A percentile compares a stretch with the other conserved stretches of the same genome.
phyloP scores from a whole-genome alignment of 2,797 vertebrate genomes.

The Halcyon leucocephala region DNA sequence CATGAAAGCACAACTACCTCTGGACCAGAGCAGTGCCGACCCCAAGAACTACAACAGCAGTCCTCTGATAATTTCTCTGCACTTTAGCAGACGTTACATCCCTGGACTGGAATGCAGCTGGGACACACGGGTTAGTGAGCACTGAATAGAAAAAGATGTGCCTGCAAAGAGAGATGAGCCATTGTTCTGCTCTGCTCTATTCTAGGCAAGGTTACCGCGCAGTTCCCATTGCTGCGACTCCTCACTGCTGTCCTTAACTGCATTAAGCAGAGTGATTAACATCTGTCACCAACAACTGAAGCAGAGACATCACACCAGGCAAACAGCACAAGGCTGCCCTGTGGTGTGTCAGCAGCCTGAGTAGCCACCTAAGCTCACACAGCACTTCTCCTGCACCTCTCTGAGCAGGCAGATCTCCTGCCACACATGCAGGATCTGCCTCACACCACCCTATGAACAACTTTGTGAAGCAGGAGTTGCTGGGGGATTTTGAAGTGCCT shows the following conservation, averaged over 20 bases:
- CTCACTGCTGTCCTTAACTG: neutral
- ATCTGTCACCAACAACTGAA: neutral
- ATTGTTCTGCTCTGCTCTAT: neutral
- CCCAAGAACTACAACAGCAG: neutral
- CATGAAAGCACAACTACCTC: neutral
- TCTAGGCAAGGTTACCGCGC: neutral
- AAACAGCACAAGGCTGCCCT: neutral
- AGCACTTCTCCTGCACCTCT: neutral
- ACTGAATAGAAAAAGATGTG: conserved; percentile 43
- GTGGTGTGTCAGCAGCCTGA: neutral
- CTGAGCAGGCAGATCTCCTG: neutral
- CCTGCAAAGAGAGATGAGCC: conserved; percentile 19
- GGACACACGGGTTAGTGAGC: neutral
- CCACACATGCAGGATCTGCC: neutral
- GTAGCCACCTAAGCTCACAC: neutral
- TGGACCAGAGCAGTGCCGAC: neutral
- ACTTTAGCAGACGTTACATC: neutral
- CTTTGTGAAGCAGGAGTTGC: neutral
- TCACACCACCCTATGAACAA: neutral
- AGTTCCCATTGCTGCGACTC: neutral
- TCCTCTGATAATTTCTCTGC: neutral
- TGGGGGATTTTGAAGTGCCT: neutral
- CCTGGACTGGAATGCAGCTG: neutral
- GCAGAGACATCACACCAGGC: neutral
- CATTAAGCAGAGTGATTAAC: neutral